Evolutionary conservation across 2,113 vertebrate species (phyloP).

Genomic region (Vidua chalybeata): DNA sequence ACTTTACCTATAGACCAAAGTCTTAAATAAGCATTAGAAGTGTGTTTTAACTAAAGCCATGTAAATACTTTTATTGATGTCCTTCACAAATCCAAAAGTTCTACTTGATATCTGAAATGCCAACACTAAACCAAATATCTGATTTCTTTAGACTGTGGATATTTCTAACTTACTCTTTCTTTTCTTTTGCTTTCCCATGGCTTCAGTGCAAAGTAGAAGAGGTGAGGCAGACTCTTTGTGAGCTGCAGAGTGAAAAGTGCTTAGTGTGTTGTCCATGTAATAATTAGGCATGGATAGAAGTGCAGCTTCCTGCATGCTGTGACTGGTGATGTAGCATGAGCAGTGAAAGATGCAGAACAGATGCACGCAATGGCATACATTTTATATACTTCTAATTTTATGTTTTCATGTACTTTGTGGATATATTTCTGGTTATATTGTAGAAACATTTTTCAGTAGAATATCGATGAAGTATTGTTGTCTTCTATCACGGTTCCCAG

Average conservation of each 20-base stretch:
- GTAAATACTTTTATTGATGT: background rate
- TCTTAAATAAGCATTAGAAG: background rate
- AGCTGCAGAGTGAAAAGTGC: background rate
- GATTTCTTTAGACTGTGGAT: constrained; percentile 1
- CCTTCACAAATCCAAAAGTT: background rate
- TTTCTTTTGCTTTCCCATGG: constrained; percentile 73
- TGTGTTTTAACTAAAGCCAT: background rate
- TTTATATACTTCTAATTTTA: background rate
- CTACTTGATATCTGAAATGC: background rate
- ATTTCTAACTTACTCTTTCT: constrained; percentile 74
- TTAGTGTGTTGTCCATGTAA: background rate
- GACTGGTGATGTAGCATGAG: background rate
- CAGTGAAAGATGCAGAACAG: background rate
- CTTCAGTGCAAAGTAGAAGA: constrained; percentile 99
- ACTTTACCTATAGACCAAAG: background rate
- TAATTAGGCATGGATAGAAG: background rate
- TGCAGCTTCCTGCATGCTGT: background rate
- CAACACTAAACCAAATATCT: background rate
- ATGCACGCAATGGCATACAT: background rate
- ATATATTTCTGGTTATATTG: background rate
- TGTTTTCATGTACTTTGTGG: background rate
- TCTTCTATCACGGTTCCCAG: background rate
- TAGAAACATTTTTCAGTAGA: background rate
- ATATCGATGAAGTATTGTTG: background rate
- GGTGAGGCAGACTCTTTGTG: constrained; percentile 81